Evolutionary conservation across 2,113 vertebrate genomes (phyloP), one percentile per base, ranked within the genome.

Genomic region (Tenebrosternarchus preto): DNA sequence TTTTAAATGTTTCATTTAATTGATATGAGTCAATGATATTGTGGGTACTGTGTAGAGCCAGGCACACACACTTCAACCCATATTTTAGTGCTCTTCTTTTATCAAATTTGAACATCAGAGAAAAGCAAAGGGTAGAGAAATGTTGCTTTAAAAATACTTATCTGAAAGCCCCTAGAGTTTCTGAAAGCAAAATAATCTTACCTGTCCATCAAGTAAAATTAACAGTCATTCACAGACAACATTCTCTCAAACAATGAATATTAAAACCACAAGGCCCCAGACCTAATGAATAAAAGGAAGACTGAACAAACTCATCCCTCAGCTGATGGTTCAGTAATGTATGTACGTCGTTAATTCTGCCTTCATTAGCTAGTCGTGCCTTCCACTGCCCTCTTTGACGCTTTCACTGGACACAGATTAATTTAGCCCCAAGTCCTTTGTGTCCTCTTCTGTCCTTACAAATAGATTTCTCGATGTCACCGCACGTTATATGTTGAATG

Each of bases 381-480:
- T 61, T 29, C 24, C 7, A 76, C 24, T 64, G 39, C 39, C 17
- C 0, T 53, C 31, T 25, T 20, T 68, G 31, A 9, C 64, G 4
- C 20, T 33, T 43, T 61, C 31, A 50, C 24, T 61, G 17, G 59
- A 64, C 25, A 27, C 8, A 50, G 24, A 33, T 25, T 57, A 27
- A 77, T 69, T 59, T 57, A 33, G 22, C 27, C 63, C 24, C n/a
- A 36, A 69, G 33, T 67, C 20, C 59, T 64, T 25, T 53, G 43
- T 66, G 43, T 66, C 75, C 29, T 24, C 55, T 55, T 67, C 9
- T 55, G 50, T 53, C 61, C 75, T 67, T 67, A 36, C 46, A 67
- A 77, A 55, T 67, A 67, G 61, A 64, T 76, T 61, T 76, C 24
- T 76, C 22, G 3, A 46, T 20, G 17, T 22, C 39, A n/a, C n/a